Percentiles rank a stretch among this genome's conserved stretches.
Conservation (phyloP, 2,888 invertebrate genomes). For the Athrips mouffetella region DNA sequence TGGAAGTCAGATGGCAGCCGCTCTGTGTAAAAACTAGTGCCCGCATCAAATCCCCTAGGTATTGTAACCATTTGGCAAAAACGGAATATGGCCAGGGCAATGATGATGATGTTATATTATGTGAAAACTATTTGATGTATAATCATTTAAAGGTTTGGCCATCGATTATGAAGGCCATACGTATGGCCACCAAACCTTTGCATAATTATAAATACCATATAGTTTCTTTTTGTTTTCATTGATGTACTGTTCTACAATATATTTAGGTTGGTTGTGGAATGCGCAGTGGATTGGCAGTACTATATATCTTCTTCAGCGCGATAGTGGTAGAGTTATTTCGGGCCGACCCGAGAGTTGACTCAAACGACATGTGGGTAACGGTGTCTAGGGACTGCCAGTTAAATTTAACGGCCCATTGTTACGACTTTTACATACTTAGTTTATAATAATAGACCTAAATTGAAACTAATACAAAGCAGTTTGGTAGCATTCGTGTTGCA, state of each 20-base stretch:
- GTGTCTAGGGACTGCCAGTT: conserved; percentile 28
- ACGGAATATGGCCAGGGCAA: too few species aligned
- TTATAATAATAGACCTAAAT: background rate
- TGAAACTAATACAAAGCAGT: too few species aligned
- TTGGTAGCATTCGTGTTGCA: too few species aligned
- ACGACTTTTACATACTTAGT: conserved; percentile 6
- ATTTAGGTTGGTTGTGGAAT: conserved; percentile 30
- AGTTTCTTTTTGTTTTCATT: background rate
- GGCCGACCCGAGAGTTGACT: conserved; percentile 22
- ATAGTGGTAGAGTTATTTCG: conserved; percentile 30
- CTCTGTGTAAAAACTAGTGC: too few species aligned
- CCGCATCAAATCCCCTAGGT: too few species aligned
- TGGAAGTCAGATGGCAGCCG: too few species aligned
- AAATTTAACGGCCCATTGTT: conserved; percentile 28
- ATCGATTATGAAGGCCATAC: too few species aligned
- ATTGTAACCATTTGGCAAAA: too few species aligned
- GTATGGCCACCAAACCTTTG: background rate
- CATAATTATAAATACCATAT: background rate
- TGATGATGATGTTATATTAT: too few species aligned
- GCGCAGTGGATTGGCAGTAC: conserved; percentile 36
- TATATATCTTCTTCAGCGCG: conserved; percentile 26
- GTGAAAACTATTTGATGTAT: too few species aligned
- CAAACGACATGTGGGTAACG: conserved; percentile 32
- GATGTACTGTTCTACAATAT: too few species aligned
- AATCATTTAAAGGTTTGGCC: too few species aligned